Base-by-base conservation (phyloP, 2,113 vertebrate genomes). In the Rhodinocichla rosea region DNA sequence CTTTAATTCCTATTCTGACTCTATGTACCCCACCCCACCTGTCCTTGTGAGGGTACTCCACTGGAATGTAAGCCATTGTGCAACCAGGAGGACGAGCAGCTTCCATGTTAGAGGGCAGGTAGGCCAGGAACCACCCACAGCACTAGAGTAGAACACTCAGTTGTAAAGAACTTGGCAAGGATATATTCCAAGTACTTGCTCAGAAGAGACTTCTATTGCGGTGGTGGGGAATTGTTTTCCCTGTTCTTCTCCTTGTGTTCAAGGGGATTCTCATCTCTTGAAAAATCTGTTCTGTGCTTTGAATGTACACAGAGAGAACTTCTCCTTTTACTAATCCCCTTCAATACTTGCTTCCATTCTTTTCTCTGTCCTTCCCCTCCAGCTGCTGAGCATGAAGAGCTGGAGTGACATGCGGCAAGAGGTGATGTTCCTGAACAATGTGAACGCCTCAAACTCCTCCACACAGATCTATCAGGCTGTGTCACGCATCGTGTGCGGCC, bases 371-470 rank as follows among this genome's bases (percentile, higher is more conserved):
- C 2, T 19, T 27, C 23, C 52, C n/a, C 13, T 53, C 14, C 93
- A 99, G 99, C 69, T 99, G 94, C 98, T 98, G 50, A 97, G 97
- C 68, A 99, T 99, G 98, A 99, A 96, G 96, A 99, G 99, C 95
- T 99, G 99, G 99, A 98, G 98, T 3, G 99, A 99, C 83, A 99
- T 99, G 99, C 98, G 99, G 56, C 98, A 98, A 32, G 99, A 99
- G 96, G 98, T 99, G 94, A 95, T 98, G 93, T 99, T 99, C 92
- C 98, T 99, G 55, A 99, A 96, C 87, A 98, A 95, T 0, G 97
- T 90, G 47, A 99, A 99, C 32, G 87, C 97, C 84, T 98, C 98
- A 3, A 96, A 98, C 84, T 99, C 99, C 8, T 99, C 99, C 50
- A 98, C 98, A 2, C 98, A 99, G 91, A 98, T 99, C 93, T 99